Conservation (phyloP, 92 coral and sea anemone genomes). For the Scolanthus callimorphus region DNA sequence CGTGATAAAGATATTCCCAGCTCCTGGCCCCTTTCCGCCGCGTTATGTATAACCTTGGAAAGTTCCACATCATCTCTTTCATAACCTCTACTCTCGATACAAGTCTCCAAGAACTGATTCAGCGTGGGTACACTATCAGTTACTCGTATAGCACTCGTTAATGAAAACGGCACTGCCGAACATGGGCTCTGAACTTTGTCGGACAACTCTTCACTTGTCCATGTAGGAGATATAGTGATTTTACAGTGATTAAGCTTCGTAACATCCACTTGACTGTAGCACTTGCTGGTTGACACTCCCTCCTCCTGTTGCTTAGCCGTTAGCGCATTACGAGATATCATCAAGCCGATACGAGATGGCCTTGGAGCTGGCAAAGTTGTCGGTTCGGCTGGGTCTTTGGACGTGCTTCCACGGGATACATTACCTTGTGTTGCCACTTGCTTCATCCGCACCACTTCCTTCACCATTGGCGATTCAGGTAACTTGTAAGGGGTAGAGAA, state of each 20-base stretch:
- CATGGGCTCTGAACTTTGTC: background rate
- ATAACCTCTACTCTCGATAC: background rate
- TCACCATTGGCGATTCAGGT: too few relatives aligned
- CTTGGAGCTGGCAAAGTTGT: background rate
- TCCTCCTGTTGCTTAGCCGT: too few relatives aligned
- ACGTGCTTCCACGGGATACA: too few relatives aligned
- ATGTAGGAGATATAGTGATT: background rate
- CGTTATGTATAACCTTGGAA: conserved; percentile 2
- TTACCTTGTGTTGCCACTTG: too few relatives aligned
- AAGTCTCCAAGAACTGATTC: conserved; percentile 1
- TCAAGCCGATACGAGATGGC: background rate
- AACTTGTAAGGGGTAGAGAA: too few relatives aligned
- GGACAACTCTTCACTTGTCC: background rate
- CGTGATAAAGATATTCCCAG: conserved; percentile 6
- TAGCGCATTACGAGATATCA: background rate
- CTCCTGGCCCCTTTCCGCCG: conserved; percentile 13
- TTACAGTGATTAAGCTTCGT: background rate
- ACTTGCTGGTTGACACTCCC: background rate
- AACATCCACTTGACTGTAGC: background rate
- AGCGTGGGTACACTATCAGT: background rate
- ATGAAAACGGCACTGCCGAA: background rate
- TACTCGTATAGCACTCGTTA: background rate
- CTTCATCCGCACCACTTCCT: too few relatives aligned
- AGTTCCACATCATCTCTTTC: conserved; percentile 5
- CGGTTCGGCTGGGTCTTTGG: background rate